Evolutionary conservation across 2,797 vertebrate species (phyloP).

Genomic region (Rhynchotus rufescens): DNA sequence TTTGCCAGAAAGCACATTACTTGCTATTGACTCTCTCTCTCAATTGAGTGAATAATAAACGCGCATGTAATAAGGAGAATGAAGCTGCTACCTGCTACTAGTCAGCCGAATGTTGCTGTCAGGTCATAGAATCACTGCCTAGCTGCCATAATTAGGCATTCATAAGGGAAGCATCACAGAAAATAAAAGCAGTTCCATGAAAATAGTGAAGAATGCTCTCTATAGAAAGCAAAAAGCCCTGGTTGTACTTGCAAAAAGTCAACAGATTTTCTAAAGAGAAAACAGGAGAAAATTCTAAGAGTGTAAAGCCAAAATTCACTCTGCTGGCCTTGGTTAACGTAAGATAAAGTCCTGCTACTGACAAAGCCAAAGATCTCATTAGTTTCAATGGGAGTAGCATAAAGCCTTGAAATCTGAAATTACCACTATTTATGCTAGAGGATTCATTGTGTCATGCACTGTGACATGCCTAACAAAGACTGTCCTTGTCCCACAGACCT

Average conservation of each 20-base stretch:
- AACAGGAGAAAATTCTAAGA: background rate
- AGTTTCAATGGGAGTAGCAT: background rate
- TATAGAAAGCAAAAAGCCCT: fast-evolving
- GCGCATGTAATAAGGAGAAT: background rate
- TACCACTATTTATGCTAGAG: background rate
- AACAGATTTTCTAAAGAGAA: background rate
- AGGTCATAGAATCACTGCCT: background rate
- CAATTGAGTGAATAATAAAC: slow-evolving; percentile 7
- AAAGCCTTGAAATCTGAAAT: slow-evolving; percentile 21
- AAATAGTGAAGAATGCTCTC: background rate
- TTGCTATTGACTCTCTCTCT: background rate
- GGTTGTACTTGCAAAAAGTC: background rate
- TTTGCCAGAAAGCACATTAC: slow-evolving; percentile 39
- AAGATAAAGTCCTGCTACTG: background rate
- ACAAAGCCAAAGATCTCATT: background rate
- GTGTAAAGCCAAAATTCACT: background rate
- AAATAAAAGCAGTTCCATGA: background rate
- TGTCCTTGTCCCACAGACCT: background rate
- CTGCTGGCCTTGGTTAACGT: background rate
- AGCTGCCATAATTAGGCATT: background rate
- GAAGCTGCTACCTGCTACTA: slow-evolving; percentile 4
- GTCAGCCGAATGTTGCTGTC: background rate
- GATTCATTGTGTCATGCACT: background rate
- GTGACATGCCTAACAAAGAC: background rate
- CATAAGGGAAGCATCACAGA: background rate